Evolutionary conservation across 2,797 vertebrate genomes (phyloP), one percentile per base, ranked within the genome.

Genomic region (Microctenopoma lineatum): DNA sequence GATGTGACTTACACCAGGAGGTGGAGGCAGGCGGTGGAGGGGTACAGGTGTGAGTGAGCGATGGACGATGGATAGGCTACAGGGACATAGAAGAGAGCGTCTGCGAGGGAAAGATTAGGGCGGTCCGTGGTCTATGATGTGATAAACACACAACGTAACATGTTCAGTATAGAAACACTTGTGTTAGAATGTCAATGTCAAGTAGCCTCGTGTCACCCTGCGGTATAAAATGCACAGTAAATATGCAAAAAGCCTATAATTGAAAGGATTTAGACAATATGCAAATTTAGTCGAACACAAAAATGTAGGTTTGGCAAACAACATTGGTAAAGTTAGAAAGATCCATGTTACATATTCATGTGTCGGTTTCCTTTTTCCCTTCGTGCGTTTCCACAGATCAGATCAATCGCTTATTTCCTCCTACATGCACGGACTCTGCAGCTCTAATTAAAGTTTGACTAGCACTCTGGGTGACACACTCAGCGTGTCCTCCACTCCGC

Each of bases 1-100:
- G 88, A 87, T 89, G 84, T 85, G 86, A 87, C 86, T 90, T 86
- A 66, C 72, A 83, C 81, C 75, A 38, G 68, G 69, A 64, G 69
- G 59, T 52, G 64, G 68, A 54, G 42, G 16, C 61, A 32, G 32
- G 53, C 54, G 66, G 54, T 38, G 56, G 38, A 70, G 54, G 72
- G 50, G 4, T 12, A 48, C 69, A 67, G 78, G 71, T 67, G 81
- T 81, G 85, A 75, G 69, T 77, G 82, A 83, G 52, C 77, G 83
- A 86, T 78, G 62, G 74, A 53, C 77, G 80, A 81, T 62, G 71
- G 77, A 83, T 75, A 69, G 70, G 72, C 81, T 50, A 80, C 45
- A 2, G 57, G 57, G 53, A 77, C 59, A 71, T 79, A 67, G 80
- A 81, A 54, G 46, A 34, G 34, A 66, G 34, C 42, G 48, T 21